A percentile compares a stretch with the other conserved stretches of the same genome.
Evolutionary conservation across 2,797 vertebrate species (phyloP).

Genomic region (Botia kubotai): DNA sequence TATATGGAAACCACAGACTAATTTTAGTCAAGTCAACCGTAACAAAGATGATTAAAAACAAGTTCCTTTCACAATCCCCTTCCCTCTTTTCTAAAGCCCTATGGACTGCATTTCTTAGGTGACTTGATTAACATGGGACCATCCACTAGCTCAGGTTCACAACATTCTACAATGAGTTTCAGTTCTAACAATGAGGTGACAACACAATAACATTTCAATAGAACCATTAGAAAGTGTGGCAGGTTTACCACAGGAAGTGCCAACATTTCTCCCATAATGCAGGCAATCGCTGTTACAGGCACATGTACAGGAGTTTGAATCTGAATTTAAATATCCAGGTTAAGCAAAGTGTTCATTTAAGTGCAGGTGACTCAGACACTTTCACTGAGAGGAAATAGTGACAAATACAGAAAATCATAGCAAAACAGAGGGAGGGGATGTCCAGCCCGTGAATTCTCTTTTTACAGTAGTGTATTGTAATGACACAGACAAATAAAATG

Average conservation of each 20-base stretch:
- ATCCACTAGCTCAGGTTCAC: not conserved
- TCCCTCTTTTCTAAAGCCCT: not conserved
- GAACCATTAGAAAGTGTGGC: not conserved
- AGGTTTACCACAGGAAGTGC: not conserved
- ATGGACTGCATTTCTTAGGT: not conserved
- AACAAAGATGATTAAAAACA: not conserved
- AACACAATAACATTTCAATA: conserved; percentile 9
- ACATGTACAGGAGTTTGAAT: not conserved
- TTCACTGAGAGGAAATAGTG: conserved; percentile 52
- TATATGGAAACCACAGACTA: not conserved
- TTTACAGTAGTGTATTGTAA: not conserved
- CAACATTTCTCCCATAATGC: not conserved
- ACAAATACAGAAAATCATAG: conserved; percentile 36
- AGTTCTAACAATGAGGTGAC: not conserved
- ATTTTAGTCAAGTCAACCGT: not conserved
- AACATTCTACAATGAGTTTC: not conserved
- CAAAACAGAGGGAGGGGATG: conserved; percentile 51
- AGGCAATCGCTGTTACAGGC: not conserved
- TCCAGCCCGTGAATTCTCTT: not conserved
- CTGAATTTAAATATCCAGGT: conserved; percentile 31
- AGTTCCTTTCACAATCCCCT: not conserved
- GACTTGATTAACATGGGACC: conserved; percentile 1
- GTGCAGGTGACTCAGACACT: conserved; percentile 48
- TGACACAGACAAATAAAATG: not conserved
- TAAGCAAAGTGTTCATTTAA: conserved; percentile 13